These are phyloP conservation scores for Phyllotreta striolata DNA, from an alignment of 2,888 invertebrate species.

Conservation along the genomic window DNA sequence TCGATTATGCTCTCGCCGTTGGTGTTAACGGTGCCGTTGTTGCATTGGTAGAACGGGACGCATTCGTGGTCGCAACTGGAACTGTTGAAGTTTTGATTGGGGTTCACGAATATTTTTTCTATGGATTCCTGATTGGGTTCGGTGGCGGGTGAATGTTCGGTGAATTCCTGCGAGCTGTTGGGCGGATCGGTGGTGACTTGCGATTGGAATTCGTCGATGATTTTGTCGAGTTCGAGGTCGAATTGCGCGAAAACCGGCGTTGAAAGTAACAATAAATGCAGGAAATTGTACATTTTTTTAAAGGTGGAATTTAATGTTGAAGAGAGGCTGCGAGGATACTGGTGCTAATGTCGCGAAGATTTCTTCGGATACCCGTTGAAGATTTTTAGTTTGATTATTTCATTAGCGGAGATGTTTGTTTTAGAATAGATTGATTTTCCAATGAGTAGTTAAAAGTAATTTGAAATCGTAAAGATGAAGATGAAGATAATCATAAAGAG, in stretches of 20 bases:
- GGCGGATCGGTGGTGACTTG: background rate
- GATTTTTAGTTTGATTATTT: too few species aligned
- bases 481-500: too few species aligned
- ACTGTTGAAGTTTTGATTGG: slow-evolving; percentile 57
- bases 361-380: too few species aligned
- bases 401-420: too few species aligned
- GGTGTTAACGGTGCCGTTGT: slow-evolving; percentile 69
- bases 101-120: background rate
- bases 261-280: background rate
- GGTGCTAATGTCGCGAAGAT: too few species aligned
- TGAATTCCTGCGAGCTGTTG: too few species aligned
- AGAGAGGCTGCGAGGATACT: too few species aligned
- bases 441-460: too few species aligned
- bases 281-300: background rate
- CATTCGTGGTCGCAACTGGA: slow-evolving; percentile 62
- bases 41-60: slow-evolving; percentile 79
- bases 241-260: background rate
- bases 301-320: background rate
- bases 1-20: slow-evolving; percentile 79
- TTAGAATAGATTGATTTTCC: too few species aligned
- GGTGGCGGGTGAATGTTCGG: too few species aligned
- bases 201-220: slow-evolving; percentile 7
- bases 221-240: slow-evolving; percentile 5
- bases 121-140: slow-evolving; percentile 5
- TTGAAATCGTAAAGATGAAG: too few species aligned